Conservation (phyloP, 2,113 vertebrate species). For the Xenopus laevis region DNA sequence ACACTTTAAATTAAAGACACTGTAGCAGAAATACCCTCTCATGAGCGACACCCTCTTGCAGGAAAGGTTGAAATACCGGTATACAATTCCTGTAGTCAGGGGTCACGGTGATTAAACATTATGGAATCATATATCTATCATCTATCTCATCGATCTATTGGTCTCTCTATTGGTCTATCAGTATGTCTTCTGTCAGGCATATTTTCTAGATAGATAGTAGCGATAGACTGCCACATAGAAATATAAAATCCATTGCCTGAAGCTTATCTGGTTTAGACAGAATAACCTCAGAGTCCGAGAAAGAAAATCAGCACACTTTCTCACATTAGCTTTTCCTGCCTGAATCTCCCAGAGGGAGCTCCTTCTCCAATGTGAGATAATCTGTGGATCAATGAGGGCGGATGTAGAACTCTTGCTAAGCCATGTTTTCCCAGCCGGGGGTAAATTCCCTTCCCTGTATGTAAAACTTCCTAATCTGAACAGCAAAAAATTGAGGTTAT, state of each 20-base stretch:
- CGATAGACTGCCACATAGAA: slow-evolving; percentile 48
- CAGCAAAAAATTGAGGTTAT: slow-evolving; percentile 60
- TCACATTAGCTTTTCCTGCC: slow-evolving; percentile 74
- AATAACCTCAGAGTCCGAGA: slow-evolving; percentile 62
- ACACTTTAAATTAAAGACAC: too few relatives aligned
- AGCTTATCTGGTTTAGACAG: slow-evolving; percentile 58
- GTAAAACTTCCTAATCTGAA: slow-evolving; percentile 77
- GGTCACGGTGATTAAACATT: too few relatives aligned
- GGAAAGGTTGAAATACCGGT: too few relatives aligned
- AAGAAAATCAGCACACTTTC: slow-evolving; percentile 71
- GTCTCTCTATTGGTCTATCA: too few relatives aligned
- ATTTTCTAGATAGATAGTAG: background rate
- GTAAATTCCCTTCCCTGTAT: slow-evolving; percentile 82
- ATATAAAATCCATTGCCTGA: slow-evolving; percentile 53
- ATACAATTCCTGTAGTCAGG: too few relatives aligned
- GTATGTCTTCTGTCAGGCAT: too few relatives aligned
- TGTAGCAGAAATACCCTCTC: too few relatives aligned
- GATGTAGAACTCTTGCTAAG: slow-evolving; percentile 90
- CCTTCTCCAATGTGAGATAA: slow-evolving; percentile 81
- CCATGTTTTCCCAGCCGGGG: slow-evolving; percentile 85
- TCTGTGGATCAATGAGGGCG: slow-evolving; percentile 86
- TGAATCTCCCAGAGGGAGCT: slow-evolving; percentile 67
- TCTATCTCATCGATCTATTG: too few relatives aligned
- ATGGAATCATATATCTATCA: too few relatives aligned
- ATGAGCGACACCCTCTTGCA: too few relatives aligned